Evolutionary conservation across 2,888 invertebrate species (phyloP).

Genomic region (Caenorhabditis sulstoni): DNA sequence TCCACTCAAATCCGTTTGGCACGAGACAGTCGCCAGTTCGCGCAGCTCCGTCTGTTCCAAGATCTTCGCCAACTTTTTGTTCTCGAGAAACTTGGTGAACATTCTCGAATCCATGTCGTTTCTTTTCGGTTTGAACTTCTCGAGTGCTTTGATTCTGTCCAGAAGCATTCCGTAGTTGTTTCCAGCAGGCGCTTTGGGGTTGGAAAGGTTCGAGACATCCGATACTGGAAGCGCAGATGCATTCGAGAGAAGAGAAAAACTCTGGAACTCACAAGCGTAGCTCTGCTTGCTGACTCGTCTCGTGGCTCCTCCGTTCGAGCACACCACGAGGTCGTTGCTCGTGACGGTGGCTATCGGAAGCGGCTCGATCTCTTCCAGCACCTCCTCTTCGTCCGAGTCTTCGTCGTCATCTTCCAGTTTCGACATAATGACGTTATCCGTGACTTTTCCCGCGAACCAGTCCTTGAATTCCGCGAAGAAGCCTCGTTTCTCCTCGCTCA

Average conservation of each 20-base stretch:
- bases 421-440: constrained; percentile 67
- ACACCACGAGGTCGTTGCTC: constrained; percentile 42
- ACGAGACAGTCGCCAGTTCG: constrained; percentile 55
- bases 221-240: constrained; percentile 10
- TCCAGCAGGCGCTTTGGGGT: constrained; percentile 11
- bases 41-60: constrained; percentile 67
- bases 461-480: constrained; percentile 65
- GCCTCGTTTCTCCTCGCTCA: constrained; percentile 49
- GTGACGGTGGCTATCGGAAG: constrained; percentile 42
- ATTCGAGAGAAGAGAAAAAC: too few species aligned
- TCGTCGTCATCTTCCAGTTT: constrained; percentile 62
- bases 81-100: constrained; percentile 70
- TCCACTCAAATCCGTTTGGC: constrained; percentile 57
- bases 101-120: constrained; percentile 65
- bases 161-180: constrained; percentile 60
- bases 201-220: constrained; percentile 32
- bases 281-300: constrained; percentile 51
- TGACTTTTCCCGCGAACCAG: constrained; percentile 69
- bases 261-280: constrained; percentile 51
- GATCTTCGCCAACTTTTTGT: constrained; percentile 68
- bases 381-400: constrained; percentile 57
- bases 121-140: constrained; percentile 59
- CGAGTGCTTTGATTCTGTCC: constrained; percentile 68
- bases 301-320: constrained; percentile 33
- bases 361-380: constrained; percentile 31